phyloP scores from a whole-genome alignment of 1,140 invertebrate species.

The Carposina sasakii region DNA sequence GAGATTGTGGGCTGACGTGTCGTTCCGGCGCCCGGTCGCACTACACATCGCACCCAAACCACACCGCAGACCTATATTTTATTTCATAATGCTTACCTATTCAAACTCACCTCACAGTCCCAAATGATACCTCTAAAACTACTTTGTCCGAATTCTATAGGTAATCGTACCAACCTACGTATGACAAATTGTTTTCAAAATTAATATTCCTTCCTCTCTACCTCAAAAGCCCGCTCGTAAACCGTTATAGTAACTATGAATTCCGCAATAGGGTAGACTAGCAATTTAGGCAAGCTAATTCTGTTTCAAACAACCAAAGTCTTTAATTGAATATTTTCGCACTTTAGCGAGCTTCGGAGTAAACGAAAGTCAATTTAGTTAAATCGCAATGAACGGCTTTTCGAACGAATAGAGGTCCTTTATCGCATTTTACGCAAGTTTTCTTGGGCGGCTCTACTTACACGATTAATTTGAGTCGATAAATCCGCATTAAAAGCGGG shows the following conservation, averaged over 20 bases:
- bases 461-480: conserved; percentile 70
- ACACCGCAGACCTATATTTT: conserved; percentile 10
- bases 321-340: conserved; percentile 20
- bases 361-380: conserved; percentile 38
- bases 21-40: conserved; percentile 34
- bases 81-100: no score
- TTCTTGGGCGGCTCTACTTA: conserved; percentile 52
- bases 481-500: conserved; percentile 67
- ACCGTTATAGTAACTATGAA: not conserved
- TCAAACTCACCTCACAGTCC: no score
- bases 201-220: no score
- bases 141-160: no score
- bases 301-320: not conserved
- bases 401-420: conserved; percentile 48
- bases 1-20: conserved; percentile 45
- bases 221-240: no score
- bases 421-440: conserved; percentile 63
- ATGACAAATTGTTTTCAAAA: no score
- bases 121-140: no score
- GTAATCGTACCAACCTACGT: no score
- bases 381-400: conserved; percentile 41
- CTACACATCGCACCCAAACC: conserved; percentile 25
- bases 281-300: conserved; percentile 2
- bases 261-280: not conserved
- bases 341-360: conserved; percentile 24